Base-by-base conservation (phyloP, 2,888 invertebrate species). In the Drosophila rellima region DNA sequence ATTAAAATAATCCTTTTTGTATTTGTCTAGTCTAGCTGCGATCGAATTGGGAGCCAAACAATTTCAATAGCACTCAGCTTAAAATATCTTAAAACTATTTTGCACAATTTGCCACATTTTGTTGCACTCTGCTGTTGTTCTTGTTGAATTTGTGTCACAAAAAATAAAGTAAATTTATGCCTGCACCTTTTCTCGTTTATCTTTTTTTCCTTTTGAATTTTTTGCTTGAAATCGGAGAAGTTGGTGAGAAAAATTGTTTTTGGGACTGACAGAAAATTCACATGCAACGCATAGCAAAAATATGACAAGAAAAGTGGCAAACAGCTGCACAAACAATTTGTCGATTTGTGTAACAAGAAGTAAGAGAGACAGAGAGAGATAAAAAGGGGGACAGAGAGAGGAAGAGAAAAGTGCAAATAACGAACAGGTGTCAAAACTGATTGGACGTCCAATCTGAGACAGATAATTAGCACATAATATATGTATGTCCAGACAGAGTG, bases 291-390 rank as follows among this genome's bases (percentile, higher is more conserved):
- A 7, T 6, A 26, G 5, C 26, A 26, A 18, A 60, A 45, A 44
- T 33, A 33, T 31, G 18, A 26, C 70, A 74, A 66, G 57, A 62
- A 78, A 69, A 78, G 62, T 57, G 56, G 17, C 37, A 72, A 79
- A 61, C 80, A 77, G 79, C 66, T 81, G 82, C 74, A 67, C 66
- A 71, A 74, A 78, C 74, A 66, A 61, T 68, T 62, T 64, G 48
- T 8, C 18, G 13, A 18, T 48, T 37, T 57, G 29, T 48, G 20
- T 50, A 18, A 13, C 11, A 26, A 15, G 15, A 15, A 23, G 2
- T 26, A 26, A 7, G 26, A 26, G 2, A 26, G 7, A 7, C 7
- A 7, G 26, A 26, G 26, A 7, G 26, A 7, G 26, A 26, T 6
- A 26, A 26, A 7, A 7, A 23, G 6, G 7, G 26, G 7, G 26